Conservation (phyloP, 2,113 vertebrate species). For the Erythrocercus mccallii region DNA sequence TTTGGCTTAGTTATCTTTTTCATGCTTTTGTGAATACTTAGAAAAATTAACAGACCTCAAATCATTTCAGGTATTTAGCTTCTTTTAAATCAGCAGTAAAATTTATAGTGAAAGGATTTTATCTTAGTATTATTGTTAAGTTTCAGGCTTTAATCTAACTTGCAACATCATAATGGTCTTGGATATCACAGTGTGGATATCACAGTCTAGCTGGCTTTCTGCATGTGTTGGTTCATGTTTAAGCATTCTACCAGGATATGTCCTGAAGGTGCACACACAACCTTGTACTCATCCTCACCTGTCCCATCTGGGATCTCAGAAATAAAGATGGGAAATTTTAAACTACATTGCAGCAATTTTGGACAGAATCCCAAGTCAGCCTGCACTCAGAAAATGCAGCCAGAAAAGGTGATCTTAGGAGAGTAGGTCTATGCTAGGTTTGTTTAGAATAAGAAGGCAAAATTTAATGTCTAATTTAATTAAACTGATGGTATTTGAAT, state of each 20-base stretch:
- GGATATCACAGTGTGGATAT: neutral
- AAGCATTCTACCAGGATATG: neutral
- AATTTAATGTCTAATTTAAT: neutral
- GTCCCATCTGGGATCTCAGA: neutral
- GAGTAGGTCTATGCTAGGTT: neutral
- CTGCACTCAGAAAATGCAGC: neutral
- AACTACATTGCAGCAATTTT: neutral
- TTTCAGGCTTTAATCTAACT: neutral
- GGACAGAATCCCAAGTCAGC: neutral
- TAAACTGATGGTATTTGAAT: neutral
- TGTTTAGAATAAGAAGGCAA: neutral
- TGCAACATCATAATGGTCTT: neutral
- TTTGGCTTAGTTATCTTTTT: neutral
- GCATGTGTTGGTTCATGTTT: neutral
- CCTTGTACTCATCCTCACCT: neutral
- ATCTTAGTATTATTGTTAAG: neutral
- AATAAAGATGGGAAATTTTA: neutral
- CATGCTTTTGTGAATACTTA: neutral
- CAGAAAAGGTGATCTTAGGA: neutral
- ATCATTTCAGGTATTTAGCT: neutral
- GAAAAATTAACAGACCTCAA: neutral
- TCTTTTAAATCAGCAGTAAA: neutral
- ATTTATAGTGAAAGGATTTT: neutral
- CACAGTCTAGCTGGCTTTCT: neutral
- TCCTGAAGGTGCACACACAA: no score